Conservation (phyloP, 2,888 invertebrate species). For the Megaustenia siamemsis region DNA sequence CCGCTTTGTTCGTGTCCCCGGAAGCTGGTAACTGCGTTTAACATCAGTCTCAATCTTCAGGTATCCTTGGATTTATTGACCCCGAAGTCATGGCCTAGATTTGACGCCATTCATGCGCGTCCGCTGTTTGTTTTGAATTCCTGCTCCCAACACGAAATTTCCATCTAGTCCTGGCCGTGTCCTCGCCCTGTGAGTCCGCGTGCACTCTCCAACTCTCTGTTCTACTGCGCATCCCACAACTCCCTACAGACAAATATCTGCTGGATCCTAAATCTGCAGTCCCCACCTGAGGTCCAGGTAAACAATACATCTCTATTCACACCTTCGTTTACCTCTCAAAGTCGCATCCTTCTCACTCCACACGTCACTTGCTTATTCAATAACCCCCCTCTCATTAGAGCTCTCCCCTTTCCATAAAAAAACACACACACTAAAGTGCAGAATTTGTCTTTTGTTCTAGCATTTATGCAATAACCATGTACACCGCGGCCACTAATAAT, state of each 20-base stretch:
- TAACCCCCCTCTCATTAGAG: background rate
- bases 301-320: conserved; percentile 19
- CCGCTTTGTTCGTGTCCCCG: conserved; percentile 18
- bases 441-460: conserved; percentile 10
- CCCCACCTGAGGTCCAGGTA: background rate
- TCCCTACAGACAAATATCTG: conserved; percentile 4
- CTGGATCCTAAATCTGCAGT: background rate
- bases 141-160: conserved; percentile 45
- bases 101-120: background rate
- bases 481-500: background rate
- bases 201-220: conserved; percentile 20
- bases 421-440: no score
- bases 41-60: background rate
- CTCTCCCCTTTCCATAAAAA: background rate
- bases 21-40: conserved; percentile 24
- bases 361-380: background rate
- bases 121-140: conserved; percentile 21
- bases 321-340: conserved; percentile 4
- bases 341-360: background rate
- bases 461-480: conserved; percentile 32
- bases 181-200: background rate
- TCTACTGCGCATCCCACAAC: background rate
- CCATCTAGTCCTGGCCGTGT: conserved; percentile 25
- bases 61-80: conserved; percentile 38
- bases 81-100: conserved; percentile 39